Base-by-base conservation (phyloP, 2,113 vertebrate genomes). In the Columba janthina region DNA sequence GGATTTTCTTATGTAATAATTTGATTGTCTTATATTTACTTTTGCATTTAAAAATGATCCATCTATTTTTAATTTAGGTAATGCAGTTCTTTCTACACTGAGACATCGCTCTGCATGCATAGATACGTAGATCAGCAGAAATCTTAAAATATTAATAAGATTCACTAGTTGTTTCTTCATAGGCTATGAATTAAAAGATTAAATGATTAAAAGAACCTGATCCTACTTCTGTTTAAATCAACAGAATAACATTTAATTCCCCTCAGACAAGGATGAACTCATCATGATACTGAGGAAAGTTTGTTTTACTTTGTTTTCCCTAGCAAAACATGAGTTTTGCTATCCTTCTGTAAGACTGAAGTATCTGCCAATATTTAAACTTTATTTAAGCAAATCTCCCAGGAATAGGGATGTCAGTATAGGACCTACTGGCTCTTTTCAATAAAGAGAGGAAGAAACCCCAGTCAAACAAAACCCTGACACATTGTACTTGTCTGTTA, bases 21-120 rank as follows among this genome's bases (percentile, higher is more conserved):
- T 78, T 75, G 42, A 88, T 93, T 82, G 46, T 70, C n/a, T 92
- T 81, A 25, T 87, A 85, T 93, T 95, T 96, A 67, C 73, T 92
- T 78, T 26, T 78, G 75, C 62, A 92, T 93, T 90, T 95, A 64
- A 82, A 94, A 91, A 82, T 78, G 44, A 78, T 75, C 40, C 22
- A 85, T 81, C 73, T 83, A 71, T 92, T 94, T 94, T 93, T 93
- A 89, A 85, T 92, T 85, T 85, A 69, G 31, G 6, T 78, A 91
- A 92, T 67, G 58, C 12, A 58, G 62, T 72, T 89, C 66, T 9
- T 82, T 87, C 64, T 72, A 54, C 28, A 62, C 29, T 26, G 62
- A 73, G 78, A 57, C 22, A 72, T 85, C n/a, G 85, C 34, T 36
- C 40, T 74, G 57, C 76, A 75, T 69, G 40, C n/a, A 31, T 34